Conservation (phyloP, 2,888 invertebrate genomes). For the Hydrotaea diabolus region DNA sequence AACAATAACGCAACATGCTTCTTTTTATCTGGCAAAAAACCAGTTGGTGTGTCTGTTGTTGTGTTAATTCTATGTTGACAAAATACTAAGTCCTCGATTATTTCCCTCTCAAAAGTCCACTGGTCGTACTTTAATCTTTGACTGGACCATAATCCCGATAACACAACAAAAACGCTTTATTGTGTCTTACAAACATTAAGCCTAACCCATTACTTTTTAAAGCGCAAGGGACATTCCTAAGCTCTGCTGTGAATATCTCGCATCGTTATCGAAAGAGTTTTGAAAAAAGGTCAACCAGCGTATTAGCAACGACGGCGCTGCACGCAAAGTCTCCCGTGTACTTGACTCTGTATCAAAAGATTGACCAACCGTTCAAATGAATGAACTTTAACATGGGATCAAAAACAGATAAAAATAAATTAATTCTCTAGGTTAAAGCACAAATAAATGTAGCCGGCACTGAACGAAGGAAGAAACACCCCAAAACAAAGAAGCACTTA, state of each 20-base stretch:
- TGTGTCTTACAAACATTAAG: background rate
- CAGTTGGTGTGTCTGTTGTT: too few relatives aligned
- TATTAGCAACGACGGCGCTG: background rate
- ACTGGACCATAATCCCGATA: slow-evolving; percentile 1
- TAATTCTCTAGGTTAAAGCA: slow-evolving; percentile 47
- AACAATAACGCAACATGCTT: too few relatives aligned
- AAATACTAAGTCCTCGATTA: background rate
- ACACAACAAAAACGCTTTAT: background rate
- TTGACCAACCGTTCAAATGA: slow-evolving; percentile 43
- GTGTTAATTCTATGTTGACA: too few relatives aligned
- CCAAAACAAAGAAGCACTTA: background rate
- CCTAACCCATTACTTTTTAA: background rate
- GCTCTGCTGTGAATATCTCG: background rate
- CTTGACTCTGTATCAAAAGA: slow-evolving; percentile 11
- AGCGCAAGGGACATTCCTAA: background rate
- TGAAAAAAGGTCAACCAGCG: background rate
- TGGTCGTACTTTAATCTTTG: background rate
- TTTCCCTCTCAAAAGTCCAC: background rate
- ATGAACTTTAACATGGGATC: slow-evolving; percentile 39
- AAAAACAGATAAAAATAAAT: slow-evolving; percentile 52
- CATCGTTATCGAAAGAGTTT: slow-evolving; percentile 2
- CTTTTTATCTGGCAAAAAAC: too few relatives aligned
- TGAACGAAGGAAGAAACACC: background rate
- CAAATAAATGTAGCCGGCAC: slow-evolving; percentile 28
- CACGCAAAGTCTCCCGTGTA: background rate